Conservation (phyloP, 2,113 vertebrate genomes). For the Cettia cetti region DNA sequence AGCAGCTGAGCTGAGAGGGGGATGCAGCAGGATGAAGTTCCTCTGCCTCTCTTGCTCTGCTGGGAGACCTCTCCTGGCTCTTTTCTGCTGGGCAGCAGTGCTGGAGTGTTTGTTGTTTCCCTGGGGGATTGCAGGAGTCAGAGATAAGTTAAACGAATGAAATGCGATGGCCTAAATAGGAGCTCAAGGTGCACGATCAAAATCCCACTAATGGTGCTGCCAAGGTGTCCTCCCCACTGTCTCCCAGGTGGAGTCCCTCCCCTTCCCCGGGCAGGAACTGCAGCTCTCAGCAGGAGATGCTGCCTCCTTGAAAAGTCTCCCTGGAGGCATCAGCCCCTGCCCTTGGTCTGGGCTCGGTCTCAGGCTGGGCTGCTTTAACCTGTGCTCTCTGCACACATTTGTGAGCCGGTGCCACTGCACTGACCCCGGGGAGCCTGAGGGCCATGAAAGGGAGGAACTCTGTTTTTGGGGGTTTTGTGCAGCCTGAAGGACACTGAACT, state of each 20-base stretch:
- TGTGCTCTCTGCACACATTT: fast-evolving
- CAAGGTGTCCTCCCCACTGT: not conserved
- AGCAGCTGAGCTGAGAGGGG: not conserved
- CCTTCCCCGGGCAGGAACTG: not conserved
- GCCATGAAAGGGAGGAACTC: not conserved
- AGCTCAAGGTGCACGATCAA: not conserved
- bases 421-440: fast-evolving
- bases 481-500: not conserved
- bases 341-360: not conserved
- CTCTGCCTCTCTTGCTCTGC: not conserved
- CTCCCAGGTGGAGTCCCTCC: not conserved
- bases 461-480: not conserved
- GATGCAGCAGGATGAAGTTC: not conserved
- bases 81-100: not conserved
- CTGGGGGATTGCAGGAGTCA: not conserved
- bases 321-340: not conserved
- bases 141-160: not conserved
- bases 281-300: not conserved
- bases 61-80: not conserved
- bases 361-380: not conserved
- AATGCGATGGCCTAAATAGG: not conserved
- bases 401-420: fast-evolving
- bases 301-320: not conserved
- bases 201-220: not conserved
- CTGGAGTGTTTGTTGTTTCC: not conserved